Evolutionary conservation across 2,797 vertebrate genomes (phyloP), one percentile per base, ranked within the genome.

Genomic region (Hoplostethus atlanticus): DNA sequence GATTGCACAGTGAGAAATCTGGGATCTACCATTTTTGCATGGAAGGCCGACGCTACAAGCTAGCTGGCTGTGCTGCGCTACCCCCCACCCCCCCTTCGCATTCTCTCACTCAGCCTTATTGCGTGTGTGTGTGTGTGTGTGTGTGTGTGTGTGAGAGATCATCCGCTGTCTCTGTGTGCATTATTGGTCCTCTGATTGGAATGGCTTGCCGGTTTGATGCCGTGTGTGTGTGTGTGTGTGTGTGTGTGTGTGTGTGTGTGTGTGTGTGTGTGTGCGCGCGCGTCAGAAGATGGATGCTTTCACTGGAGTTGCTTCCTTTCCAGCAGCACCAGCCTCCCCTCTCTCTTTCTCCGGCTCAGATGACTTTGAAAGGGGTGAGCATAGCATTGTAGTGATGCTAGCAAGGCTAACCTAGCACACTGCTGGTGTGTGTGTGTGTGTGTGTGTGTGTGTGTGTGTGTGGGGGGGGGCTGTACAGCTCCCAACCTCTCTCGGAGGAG

Each of bases 11-110:
- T 73, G 73, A 80, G 69, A 82, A 90, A 84, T 86, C 78, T 77
- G 85, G 88, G 77, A 78, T 87, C 87, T 92, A 87, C 90, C 91
- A 91, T 93, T 93, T 94, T 93, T 91, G 79, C 83, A 77, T 34
- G 15, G 80, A 91, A 87, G 85, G 77, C 84, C 77, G 48, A 68
- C 59, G 64, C 66, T 61, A 73, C 76, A 64, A 87, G 88, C 88
- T 88, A 84, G 89, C 83, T 80, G 58, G 64, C 83, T 76, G 68
- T 68, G 65, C 83, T 76, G 84, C 40, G 65, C 83, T 76, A 83
- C 40, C 54, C 5, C 88, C 84, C 82, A 64, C 79, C 61, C 74
- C 58, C 77, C n/a, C 65, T 50, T 71, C 40, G 34, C 68, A 55
- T 85, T 73, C 71, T 83, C 73, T 77, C 51, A 54, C 81, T 79